These are phyloP conservation scores for Hymenopus coronatus DNA, from an alignment of 2,888 invertebrate genomes.

Conservation along the genomic window DNA sequence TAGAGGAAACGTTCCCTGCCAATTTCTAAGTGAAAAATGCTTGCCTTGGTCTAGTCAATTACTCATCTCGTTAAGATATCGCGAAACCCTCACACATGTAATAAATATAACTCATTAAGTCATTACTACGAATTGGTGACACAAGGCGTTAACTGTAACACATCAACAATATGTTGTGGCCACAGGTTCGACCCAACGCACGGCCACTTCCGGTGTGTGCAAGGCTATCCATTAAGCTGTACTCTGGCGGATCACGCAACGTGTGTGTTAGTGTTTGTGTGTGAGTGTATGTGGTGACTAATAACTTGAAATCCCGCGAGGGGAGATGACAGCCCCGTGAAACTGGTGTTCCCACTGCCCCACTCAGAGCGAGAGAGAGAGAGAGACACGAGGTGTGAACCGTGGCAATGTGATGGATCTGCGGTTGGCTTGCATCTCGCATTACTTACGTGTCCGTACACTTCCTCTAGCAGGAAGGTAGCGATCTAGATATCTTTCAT, in stretches of 20 bases:
- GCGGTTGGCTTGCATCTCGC: background rate
- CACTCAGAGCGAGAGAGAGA: background rate
- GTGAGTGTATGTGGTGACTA: background rate
- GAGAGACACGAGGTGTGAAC: background rate
- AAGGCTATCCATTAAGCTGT: background rate
- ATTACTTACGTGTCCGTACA: background rate
- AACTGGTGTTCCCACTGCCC: background rate
- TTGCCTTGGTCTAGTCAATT: no score
- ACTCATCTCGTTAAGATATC: background rate
- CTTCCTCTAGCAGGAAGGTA: background rate
- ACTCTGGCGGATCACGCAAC: background rate
- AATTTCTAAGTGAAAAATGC: no score
- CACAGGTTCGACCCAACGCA: background rate
- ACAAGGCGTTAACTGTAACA: background rate
- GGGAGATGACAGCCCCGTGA: background rate
- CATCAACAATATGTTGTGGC: background rate
- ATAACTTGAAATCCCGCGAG: background rate
- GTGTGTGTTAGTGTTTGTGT: background rate
- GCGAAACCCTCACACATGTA: background rate
- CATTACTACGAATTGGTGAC: background rate
- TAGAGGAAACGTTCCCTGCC: no score
- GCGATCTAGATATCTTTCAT: no score
- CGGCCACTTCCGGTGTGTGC: background rate
- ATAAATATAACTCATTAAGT: background rate
- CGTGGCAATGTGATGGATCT: background rate